Evolutionary conservation across 2,888 invertebrate genomes (phyloP), one percentile per base, ranked within the genome.

Genomic region (Ochropleura leucogaster): DNA sequence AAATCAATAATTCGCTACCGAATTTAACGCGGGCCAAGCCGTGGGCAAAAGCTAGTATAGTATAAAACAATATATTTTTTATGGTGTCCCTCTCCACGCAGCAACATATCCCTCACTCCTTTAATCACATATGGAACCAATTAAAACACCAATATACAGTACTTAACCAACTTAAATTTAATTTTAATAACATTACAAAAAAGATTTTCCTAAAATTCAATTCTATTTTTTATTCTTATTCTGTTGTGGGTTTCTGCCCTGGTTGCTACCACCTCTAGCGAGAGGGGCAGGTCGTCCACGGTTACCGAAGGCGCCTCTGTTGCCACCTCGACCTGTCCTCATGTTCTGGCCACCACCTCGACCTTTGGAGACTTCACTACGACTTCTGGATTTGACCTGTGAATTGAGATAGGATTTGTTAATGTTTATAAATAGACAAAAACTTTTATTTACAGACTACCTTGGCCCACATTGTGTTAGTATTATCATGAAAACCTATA

Each of bases 341-440:
- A 97, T 97, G 84, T 97, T 97, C 85, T 97, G 97, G 5, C 97
- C 97, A 10, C 97, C 97, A 68, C 98, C 97, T 68, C 98, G 97
- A 55, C 98, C 97, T 75, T 97, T 98, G 77, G 98, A 98, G 88
- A 98, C 97, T 88, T 98, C 98, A 47, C 97, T 97, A 14, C 98
- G 97, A 84, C 98, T 98, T 88, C 98, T 97, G 0, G 98, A 97
- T 92, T 98, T 98, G 51, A 98, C 97, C 85, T 86, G 77, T 7
- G 67, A 81, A 40, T 5, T 9, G 0, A 42, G 0, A 42, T 16
- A 9, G 10, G 12, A 7, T 65, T 62, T 55, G 69, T 68, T 8
- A 30, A 30, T 30, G 30, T 30, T 30, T n/a, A n/a, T n/a, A n/a
- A n/a, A n/a, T n/a, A n/a, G n/a, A n/a, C n/a, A n/a, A n/a, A n/a